Base-by-base conservation (phyloP, 2,113 vertebrate species). In the Forbesichthys papilliferus region DNA sequence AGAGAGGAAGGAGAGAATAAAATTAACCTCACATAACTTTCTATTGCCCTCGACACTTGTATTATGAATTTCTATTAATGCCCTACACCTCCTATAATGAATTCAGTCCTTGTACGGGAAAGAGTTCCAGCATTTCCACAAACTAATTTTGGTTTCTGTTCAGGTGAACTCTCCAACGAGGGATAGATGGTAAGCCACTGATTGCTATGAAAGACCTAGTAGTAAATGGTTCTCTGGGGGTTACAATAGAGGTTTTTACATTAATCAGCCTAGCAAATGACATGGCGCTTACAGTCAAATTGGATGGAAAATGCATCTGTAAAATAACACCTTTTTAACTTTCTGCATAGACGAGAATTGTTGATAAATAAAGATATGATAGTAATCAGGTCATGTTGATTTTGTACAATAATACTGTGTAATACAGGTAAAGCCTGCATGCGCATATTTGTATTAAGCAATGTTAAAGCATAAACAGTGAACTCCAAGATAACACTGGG, bases 21-120 rank as follows among this genome's bases (percentile, higher is more conserved):
- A 90, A 88, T 88, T 86, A 89, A 84, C 82, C 82, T 86, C 66
- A 0, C 70, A 76, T 77, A 79, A 81, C 79, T 85, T 73, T 34
- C 62, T 48, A 10, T 77, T 75, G 73, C 80, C 71, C 84, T 75
- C 42, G 12, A 80, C 82, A 80, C 81, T 84, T 81, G 73, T 78
- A 83, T 85, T 85, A 83, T 83, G 73, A 81, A 80, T 88, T 89
- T 82, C 78, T 83, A 87, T 86, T 86, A 80, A 88, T 80, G 79
- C 61, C 53, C 63, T 76, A 74, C 86, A 82, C 80, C 65, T 70
- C 36, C 61, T 48, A 59, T 84, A 86, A 88, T 84, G 62, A 83
- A 77, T 79, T 84, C 73, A 59, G 77, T 60, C 48, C 52, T 57
- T 74, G 68, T 73, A 60, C 34, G 42, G 18, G 48, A 70, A 68